Conservation (phyloP, 2,113 vertebrate species). For the Pachyramphus minor region DNA sequence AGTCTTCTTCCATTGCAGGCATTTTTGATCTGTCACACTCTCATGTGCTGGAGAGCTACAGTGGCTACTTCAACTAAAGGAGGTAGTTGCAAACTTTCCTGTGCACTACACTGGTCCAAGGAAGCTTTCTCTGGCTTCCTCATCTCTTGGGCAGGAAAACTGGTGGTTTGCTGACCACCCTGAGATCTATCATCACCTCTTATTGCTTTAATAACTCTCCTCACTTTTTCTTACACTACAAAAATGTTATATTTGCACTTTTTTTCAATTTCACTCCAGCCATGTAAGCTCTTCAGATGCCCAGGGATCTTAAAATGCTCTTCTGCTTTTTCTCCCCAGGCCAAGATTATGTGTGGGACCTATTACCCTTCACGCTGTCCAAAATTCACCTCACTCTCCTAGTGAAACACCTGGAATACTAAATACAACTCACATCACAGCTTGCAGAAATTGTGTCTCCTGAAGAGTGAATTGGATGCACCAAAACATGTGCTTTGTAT, state of each 20-base stretch:
- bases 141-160: rapidly evolving
- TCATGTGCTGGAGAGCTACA: neutral
- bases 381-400: neutral
- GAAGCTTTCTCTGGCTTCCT: neutral
- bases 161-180: neutral
- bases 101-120: neutral
- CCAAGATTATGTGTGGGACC: neutral
- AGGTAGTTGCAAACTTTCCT: neutral
- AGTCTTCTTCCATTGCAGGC: neutral
- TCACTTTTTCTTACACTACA: neutral
- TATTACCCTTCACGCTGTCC: neutral
- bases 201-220: neutral
- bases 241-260: neutral
- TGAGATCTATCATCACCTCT: neutral
- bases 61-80: neutral
- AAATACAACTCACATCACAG: neutral
- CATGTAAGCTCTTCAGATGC: neutral
- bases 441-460: neutral
- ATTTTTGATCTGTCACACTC: neutral
- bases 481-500: neutral
- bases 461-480: neutral
- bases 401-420: neutral
- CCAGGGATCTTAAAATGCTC: neutral
- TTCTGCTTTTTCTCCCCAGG: neutral
- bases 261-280: neutral